These are phyloP conservation scores for Miltochrista miniata DNA, from an alignment of 2,888 invertebrate genomes.

Conservation along the genomic window DNA sequence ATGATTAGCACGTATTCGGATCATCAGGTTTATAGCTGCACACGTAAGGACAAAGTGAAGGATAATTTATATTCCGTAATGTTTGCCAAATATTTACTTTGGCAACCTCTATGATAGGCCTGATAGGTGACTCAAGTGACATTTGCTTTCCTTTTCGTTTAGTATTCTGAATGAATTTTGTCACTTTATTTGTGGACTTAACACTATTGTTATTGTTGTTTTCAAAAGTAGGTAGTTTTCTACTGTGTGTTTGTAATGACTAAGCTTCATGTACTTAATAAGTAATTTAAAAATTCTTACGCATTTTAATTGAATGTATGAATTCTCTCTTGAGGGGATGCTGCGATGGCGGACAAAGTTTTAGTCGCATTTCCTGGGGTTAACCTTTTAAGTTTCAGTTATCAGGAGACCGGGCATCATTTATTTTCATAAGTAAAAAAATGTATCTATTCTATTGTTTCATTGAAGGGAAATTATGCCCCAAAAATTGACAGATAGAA, in stretches of 20 bases:
- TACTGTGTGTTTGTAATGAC: background rate
- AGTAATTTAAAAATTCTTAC: too few species aligned
- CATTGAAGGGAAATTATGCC: too few species aligned
- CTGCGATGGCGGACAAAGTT: too few species aligned
- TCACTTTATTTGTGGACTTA: constrained; percentile 25
- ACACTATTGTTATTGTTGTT: constrained; percentile 4
- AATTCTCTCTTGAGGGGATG: too few species aligned
- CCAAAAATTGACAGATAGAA: too few species aligned
- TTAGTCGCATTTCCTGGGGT: too few species aligned
- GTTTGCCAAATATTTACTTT: constrained; percentile 51
- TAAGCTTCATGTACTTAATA: too few species aligned
- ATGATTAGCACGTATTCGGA: constrained; percentile 56
- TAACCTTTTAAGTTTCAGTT: too few species aligned
- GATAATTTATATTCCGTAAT: constrained; percentile 52
- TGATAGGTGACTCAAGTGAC: constrained; percentile 38
- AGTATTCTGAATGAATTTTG: constrained; percentile 43
- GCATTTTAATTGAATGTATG: too few species aligned
- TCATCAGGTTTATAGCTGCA: constrained; percentile 60
- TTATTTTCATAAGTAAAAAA: too few species aligned
- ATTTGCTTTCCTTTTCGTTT: constrained; percentile 56
- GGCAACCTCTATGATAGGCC: constrained; percentile 22
- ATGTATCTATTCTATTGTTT: too few species aligned
- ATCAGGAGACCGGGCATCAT: too few species aligned
- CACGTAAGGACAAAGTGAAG: constrained; percentile 56
- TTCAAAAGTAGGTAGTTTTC: constrained; percentile 2